Base-by-base conservation (phyloP, 2,888 invertebrate genomes). In the Oscheius sp. region DNA sequence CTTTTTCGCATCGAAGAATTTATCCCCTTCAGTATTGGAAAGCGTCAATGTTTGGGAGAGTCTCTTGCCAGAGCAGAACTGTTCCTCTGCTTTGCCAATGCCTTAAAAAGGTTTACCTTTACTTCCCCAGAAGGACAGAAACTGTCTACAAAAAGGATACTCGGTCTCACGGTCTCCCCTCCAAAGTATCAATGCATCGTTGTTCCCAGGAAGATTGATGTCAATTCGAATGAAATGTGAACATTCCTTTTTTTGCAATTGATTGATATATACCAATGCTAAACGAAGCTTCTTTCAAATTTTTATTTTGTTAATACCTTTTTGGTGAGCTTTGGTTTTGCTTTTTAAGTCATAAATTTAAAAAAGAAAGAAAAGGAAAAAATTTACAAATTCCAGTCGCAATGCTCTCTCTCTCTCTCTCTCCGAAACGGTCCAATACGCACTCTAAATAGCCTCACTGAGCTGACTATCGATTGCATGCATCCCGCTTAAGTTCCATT, bases 21-120 rank as follows among this genome's bases (percentile, higher is more conserved):
- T 32, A 47, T 84, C 54, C 84, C 84, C 24, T 84, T 84, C 68
- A 81, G 80, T 2, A 77, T 84, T 38, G 84, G 82, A 12, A 82
- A 81, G 56, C 67, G 86, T 17, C 80, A 83, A 66, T 85, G 85
- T 69, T 67, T 85, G 32, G 85, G 85, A 9, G 85, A 85, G 65
- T 80, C 80, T 6, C 61, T 85, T 32, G 85, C 85, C 3, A 56
- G 78, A 1, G 80, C 81, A 3, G 85, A 85, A 66, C 71, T 85
- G 20, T 85, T 85, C 45, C 68, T 85, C 45, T 77, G 85, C 20
- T 84, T 84, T 47, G 76, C 82, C 5, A 82, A 82, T 73, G 63
- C 85, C 22, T 57, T 85, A 44, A 72, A 77, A 22, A 72, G 75
- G 14, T 84, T 84, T 49, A 68, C 70, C 14, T 77, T 84, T 26